Base-by-base conservation (phyloP, 2,113 vertebrate genomes). In the Mus musculus region DNA sequence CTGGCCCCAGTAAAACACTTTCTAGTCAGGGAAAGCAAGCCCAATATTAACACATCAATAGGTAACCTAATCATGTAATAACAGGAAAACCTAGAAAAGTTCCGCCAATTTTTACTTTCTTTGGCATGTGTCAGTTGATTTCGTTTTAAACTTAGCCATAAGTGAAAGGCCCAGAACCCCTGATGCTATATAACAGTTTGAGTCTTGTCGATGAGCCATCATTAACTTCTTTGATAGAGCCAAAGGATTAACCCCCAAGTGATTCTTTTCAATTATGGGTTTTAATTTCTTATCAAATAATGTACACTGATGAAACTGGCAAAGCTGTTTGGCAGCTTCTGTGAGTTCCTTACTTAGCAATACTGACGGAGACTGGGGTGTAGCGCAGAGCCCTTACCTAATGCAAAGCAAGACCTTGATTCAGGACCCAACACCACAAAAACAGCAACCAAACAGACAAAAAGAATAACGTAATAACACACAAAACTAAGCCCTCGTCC, bases 261-360 rank as follows among this genome's bases (percentile, higher is more conserved):
- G 61, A 52, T 72, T 65, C 11, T 7, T 73, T 94, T n/a, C 52
- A 65, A 85, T 26, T 26, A 65, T 1, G 91, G 85, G 73, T 52
- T 88, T 88, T 90, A 89, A 33, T 65, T 88, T 94, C 65, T 91
- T 61, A n/a, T 82, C 80, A 93, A 88, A 80, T 71, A 80, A 93
- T n/a, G 63, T 42, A 84, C 7, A 67, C 52, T 65, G 72, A n/a
- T n/a, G 42, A 78, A 61, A 69, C 7, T 5, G 2, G 30, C 2
- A 20, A 94, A 17, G 39, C 1, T 90, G 61, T 33, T 46, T 39
- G 72, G 73, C 0, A 61, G 20, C 52, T 69, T 81, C 54, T 12
- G 24, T 0, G 4, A 54, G 39, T 5, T 46, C 91, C 1, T 39
- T 39, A 71, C 36, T 80, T 90, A 91, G 63, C 89, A 73, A 39